Conservation (phyloP, 2,113 vertebrate genomes). For the Trogon melanurus region DNA sequence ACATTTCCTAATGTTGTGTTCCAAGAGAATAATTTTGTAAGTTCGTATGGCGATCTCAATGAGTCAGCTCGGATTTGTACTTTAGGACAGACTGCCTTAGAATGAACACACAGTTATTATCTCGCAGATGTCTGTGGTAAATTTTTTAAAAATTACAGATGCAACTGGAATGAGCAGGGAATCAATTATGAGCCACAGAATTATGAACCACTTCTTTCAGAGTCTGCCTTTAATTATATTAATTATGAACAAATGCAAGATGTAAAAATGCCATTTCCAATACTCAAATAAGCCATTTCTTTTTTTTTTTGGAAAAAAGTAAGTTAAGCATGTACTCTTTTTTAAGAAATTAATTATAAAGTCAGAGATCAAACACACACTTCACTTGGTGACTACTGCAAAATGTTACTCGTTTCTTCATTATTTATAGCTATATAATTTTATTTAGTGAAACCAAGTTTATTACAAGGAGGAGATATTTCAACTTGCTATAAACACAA, state of each 20-base stretch:
- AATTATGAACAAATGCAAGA: slow-evolving; percentile 19
- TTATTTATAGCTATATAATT: not conserved
- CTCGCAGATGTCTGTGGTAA: not conserved
- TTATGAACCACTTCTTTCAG: not conserved
- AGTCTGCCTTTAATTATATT: slow-evolving; percentile 20
- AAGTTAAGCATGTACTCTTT: not conserved
- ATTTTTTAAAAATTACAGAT: not conserved
- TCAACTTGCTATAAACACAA: not conserved
- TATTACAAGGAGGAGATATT: not conserved
- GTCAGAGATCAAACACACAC: not conserved
- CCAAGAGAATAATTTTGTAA: not conserved
- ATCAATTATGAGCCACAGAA: slow-evolving; percentile 19
- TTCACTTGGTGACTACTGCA: not conserved
- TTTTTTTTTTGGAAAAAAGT: not conserved
- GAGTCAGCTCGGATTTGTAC: not conserved
- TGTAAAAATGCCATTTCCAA: not conserved
- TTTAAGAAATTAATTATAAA: not conserved
- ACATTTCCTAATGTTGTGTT: slow-evolving; percentile 2
- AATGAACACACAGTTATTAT: slow-evolving; percentile 18
- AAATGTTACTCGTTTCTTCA: not conserved
- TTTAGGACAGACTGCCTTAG: slow-evolving; percentile 6
- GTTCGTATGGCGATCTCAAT: not conserved
- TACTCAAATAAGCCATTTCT: not conserved
- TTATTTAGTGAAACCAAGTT: not conserved
- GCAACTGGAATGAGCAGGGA: not conserved